Evolutionary conservation across 2,797 vertebrate species (phyloP).

Genomic region (Garrulus glandarius): DNA sequence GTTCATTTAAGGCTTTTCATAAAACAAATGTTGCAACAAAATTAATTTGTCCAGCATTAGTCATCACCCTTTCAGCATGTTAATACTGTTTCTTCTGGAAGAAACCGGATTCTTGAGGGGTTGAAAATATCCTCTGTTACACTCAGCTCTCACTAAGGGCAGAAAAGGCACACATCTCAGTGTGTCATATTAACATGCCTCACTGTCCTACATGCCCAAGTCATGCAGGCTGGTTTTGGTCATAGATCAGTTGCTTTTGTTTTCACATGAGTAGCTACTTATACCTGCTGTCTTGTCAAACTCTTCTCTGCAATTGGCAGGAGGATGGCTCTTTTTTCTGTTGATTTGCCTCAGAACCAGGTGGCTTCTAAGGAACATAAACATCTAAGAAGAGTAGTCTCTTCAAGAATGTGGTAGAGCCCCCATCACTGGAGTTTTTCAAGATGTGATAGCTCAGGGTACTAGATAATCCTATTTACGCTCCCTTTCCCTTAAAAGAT

Average conservation of each 20-base stretch:
- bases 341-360: neutral
- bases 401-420: neutral
- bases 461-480: neutral
- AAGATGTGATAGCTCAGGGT: neutral
- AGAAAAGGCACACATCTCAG: neutral
- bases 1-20: slow-evolving; percentile 23
- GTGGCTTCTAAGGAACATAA: neutral
- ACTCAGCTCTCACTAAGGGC: neutral
- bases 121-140: neutral
- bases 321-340: neutral
- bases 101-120: neutral
- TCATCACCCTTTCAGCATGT: slow-evolving; percentile 20
- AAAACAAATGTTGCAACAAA: slow-evolving; percentile 42
- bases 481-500: neutral
- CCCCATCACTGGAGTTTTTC: neutral
- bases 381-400: neutral
- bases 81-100: slow-evolving; percentile 2
- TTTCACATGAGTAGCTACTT: neutral
- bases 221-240: slow-evolving; percentile 2
- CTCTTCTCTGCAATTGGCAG: neutral
- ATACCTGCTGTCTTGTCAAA: neutral
- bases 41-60: slow-evolving; percentile 59
- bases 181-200: neutral
- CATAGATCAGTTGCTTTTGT: neutral
- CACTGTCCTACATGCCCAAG: neutral